Conservation (phyloP, 2,888 invertebrate species). For the Geotrupes spiniger region DNA sequence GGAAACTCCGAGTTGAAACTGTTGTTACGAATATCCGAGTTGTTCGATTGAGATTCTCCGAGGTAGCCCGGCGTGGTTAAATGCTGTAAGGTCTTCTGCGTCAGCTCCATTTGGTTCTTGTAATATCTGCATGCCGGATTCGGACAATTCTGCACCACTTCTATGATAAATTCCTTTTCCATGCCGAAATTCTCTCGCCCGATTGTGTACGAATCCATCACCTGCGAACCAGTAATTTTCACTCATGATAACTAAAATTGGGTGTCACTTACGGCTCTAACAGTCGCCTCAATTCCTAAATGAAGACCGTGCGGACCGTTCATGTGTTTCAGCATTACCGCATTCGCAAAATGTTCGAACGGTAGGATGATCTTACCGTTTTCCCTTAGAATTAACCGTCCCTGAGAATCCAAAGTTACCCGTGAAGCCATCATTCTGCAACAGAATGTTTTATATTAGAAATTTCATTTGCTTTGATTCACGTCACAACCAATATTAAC, state of each 20-base stretch:
- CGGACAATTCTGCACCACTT: constrained; percentile 85
- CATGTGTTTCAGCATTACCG: constrained; percentile 88
- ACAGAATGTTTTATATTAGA: constrained; percentile 28
- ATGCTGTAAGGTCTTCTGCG: constrained; percentile 70
- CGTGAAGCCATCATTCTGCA: constrained; percentile 82
- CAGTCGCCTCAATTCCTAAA: constrained; percentile 79
- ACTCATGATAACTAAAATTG: too few species aligned
- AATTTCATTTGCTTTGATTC: too few species aligned
- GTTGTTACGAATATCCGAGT: constrained; percentile 43
- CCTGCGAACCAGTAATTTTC: too few species aligned
- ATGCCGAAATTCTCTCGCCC: constrained; percentile 80
- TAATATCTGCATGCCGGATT: constrained; percentile 85
- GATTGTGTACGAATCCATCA: constrained; percentile 83
- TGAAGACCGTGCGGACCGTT: constrained; percentile 84
- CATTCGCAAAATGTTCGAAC: constrained; percentile 87
- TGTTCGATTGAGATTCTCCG: constrained; percentile 43
- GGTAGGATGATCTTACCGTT: constrained; percentile 87
- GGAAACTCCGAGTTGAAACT: constrained; percentile 40
- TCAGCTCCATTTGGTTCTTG: constrained; percentile 76
- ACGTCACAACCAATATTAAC: too few species aligned
- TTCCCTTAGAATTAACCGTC: constrained; percentile 76
- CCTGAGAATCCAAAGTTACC: constrained; percentile 79
- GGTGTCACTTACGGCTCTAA: constrained; percentile 71
- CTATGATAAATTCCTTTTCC: constrained; percentile 87
- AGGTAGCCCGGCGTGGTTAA: constrained; percentile 54